Base-by-base conservation (phyloP, 2,888 invertebrate genomes). In the Eristalinus aeneus region DNA sequence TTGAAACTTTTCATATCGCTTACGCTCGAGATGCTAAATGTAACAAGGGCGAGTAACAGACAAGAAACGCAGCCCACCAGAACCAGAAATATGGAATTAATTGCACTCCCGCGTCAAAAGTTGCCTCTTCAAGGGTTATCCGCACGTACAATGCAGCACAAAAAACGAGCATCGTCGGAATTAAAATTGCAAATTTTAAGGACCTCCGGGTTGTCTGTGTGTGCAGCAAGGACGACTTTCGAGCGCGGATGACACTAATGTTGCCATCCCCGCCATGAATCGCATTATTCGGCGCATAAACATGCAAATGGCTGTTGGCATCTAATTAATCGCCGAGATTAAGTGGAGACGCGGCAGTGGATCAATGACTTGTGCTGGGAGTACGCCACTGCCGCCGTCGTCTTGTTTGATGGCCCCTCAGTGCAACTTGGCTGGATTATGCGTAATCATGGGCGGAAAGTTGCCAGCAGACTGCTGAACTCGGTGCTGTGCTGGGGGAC, bases 161-260 rank as follows among this genome's bases (percentile, higher is more conserved):
- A 16, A 74, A 53, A 54, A 65, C 68, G 61, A 58, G 65, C 75
- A 16, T 46, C 27, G 60, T 69, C 56, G 67, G 72, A 84, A 84
- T 84, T 84, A 75, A 84, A 84, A 84, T 84, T 84, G 84, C 84
- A 84, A 76, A 84, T 84, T 74, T 39, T 16, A n/a, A 83, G 46
- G 16, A 31, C 56, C 63, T n/a, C 58, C 32, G 16, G 46, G 23
- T 56, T 12, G 56, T 56, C 56, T 8, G 56, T 23, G 56, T 2
- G 23, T 27, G 27, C 27, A 27, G 27, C 27, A 27, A 27, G 56
- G 80, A 84, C 75, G 71, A 71, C 80, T 80, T 75, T 76, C 67
- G 65, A 53, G 61, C 61, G 60, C 46, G 65, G 56, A 60, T 82
- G 72, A 72, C 72, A 84, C 69, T 84, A 32, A 61, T 67, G 75